Evolutionary conservation across 1,140 invertebrate species (phyloP), one percentile per base, ranked within the genome.

Genomic region (Rhopalosiphum maidis): DNA sequence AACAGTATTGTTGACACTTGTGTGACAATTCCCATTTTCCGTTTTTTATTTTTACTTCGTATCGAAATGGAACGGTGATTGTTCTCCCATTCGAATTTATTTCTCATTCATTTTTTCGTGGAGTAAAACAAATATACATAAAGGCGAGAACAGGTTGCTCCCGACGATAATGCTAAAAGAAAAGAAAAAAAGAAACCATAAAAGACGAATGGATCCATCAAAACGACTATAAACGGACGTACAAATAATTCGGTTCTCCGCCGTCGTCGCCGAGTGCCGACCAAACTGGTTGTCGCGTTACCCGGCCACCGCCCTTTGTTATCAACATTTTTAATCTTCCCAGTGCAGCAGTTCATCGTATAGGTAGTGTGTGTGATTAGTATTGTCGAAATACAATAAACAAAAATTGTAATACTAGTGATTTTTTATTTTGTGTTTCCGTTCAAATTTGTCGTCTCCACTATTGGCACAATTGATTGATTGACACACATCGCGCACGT

Each of bases 221-320:
- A 88, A 48, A 88, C 21, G n/a, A 51, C n/a, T 51, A 23, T 51
- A 51, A 88, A 88, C 2, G n/a, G 86, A 88, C 30, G 86, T 48
- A 22, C 51, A 51, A 51, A 88, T 30, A 21, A 86, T n/a, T 88
- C 7, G 46, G 46, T 35, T 18, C 86, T 7, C 43, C 9, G 83
- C 30, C 55, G 25, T 30, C 48, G 48, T 51, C 25, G 2, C 37
- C 22, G 37, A 37, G 37, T 37, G 86, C 46, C n/a, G n/a, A 54
- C 87, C 6, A 89, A 89, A 89, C 87, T 54, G 87, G 87, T 89
- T 37, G 35, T n/a, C 15, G 60, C 15, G 30, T 89, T 87, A 87
- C 85, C 43, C 30, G 85, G 60, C 60, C 60, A 68, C 85, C 85
- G 43, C 23, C 37, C 85, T 25, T 41, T 86, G 25, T 43, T 86